Evolutionary conservation across 2,113 vertebrate genomes (phyloP).

Genomic region (Aspiorhynchus laticeps): DNA sequence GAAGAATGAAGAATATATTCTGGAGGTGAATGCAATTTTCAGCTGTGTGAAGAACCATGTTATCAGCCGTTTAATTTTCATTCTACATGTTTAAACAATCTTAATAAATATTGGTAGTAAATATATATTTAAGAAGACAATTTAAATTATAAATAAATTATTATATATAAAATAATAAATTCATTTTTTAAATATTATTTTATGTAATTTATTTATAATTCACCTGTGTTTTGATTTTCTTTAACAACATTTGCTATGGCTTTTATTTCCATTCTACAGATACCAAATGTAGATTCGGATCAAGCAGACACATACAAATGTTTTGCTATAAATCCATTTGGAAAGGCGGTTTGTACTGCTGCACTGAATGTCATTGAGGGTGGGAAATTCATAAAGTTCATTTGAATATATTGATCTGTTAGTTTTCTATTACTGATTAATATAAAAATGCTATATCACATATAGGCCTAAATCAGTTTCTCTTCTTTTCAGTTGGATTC

Average conservation of each 20-base stretch:
- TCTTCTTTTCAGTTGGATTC: slow-evolving; percentile 72
- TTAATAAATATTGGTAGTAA: neutral
- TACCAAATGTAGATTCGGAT: slow-evolving; percentile 69
- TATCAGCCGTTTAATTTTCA: neutral
- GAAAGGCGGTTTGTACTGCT: slow-evolving; percentile 77
- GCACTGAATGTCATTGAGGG: slow-evolving; percentile 83
- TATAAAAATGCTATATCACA: neutral
- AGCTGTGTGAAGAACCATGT: neutral
- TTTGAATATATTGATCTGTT: neutral
- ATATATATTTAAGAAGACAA: neutral
- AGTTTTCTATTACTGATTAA: neutral
- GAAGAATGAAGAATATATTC: slow-evolving; percentile 72
- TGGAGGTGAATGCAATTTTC: slow-evolving; percentile 75
- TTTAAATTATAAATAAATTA: neutral
- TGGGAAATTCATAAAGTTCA: slow-evolving; percentile 57
- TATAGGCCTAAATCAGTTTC: neutral
- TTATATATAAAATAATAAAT: slow-evolving; percentile 28
- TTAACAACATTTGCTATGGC: neutral
- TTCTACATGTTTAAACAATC: neutral
- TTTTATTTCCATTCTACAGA: slow-evolving; percentile 67
- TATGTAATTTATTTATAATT: neutral
- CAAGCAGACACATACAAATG: slow-evolving; percentile 85
- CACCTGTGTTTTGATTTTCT: neutral
- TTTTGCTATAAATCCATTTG: slow-evolving; percentile 80
- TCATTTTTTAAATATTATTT: neutral